Evolutionary conservation across 2,888 invertebrate species (phyloP), one percentile per base, ranked within the genome.

Genomic region (Aplocera efformata): DNA sequence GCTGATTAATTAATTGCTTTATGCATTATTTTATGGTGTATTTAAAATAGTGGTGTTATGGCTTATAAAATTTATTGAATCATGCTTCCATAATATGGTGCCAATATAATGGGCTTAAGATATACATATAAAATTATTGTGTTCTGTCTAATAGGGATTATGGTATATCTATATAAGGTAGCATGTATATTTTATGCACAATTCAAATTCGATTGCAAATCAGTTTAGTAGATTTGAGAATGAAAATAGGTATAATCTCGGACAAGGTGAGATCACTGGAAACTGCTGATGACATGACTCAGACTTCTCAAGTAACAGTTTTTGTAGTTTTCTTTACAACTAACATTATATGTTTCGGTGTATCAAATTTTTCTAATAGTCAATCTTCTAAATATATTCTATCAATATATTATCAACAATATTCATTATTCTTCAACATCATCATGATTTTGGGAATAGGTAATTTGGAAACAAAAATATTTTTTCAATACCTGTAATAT

Each of bases 221-320:
- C 9, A 3, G 10, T 5, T 31, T 7, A 10, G 7, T 2, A 9
- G 22, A 11, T 31, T 11, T n/a, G 5, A 21, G n/a, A 30, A 22
- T 28, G 13, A 6, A 29, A 29, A 24, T 23, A 17, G 13, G 13
- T 17, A 9, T 24, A n/a, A 24, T 11, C n/a, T 10, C 6, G 6
- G 13, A 1, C 28, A 9, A 28, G 11, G 7, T 36, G 13, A 29
- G 13, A 23, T 36, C 24, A 29, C 29, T 23, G 29, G 11, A 26
- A 21, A 7, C 11, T 27, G n/a, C n/a, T n/a, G n/a, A n/a, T n/a
- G n/a, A n/a, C n/a, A 22, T 28, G 34, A 28, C 22, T 35, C 34
- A 28, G n/a, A 6, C 20, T 21, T 20, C 4, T 5, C 26, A 8
- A 27, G 7, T 7, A 20, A 6, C 21, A 21, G 3, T 5, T 30